phyloP scores from a whole-genome alignment of 2,888 invertebrate species.

The Catonia carolina region DNA sequence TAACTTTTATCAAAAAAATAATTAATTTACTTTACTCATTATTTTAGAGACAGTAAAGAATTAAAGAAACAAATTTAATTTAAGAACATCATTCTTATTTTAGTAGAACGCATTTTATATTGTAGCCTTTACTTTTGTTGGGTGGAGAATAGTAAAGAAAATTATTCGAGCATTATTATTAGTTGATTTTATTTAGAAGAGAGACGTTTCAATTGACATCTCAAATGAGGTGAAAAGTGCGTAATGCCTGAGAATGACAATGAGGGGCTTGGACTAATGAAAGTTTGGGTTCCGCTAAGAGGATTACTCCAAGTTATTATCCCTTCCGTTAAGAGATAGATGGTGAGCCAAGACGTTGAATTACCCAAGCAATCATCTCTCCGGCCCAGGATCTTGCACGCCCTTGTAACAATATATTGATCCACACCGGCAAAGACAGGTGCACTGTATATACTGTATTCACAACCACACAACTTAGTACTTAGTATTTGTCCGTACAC shows the following conservation, averaged over 20 bases:
- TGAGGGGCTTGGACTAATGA: constrained; percentile 12
- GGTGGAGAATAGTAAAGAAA: too few species aligned
- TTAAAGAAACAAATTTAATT: too few species aligned
- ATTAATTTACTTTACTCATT: too few species aligned
- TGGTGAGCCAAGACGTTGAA: constrained; percentile 9
- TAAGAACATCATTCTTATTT: too few species aligned
- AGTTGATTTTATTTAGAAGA: too few species aligned
- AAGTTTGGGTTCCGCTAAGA: constrained; percentile 10
- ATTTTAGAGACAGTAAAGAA: too few species aligned
- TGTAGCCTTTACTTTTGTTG: too few species aligned
- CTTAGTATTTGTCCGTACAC: too few species aligned
- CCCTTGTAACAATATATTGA: constrained; percentile 10
- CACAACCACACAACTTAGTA: too few species aligned
- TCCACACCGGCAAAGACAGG: constrained; percentile 4
- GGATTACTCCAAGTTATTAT: constrained; percentile 14
- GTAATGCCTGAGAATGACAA: constrained; percentile 10
- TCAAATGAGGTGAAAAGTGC: constrained; percentile 12
- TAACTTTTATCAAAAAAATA: too few species aligned
- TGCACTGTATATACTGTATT: constrained; percentile 1
- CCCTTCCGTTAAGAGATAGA: constrained; percentile 12
- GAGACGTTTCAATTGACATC: constrained; percentile 3
- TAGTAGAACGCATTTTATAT: too few species aligned
- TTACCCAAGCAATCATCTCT: constrained; percentile 14
- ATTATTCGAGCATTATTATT: too few species aligned
- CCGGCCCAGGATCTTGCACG: constrained; percentile 9